phyloP scores from a whole-genome alignment of 2,888 invertebrate species.

The Meliscaeva auricollis region DNA sequence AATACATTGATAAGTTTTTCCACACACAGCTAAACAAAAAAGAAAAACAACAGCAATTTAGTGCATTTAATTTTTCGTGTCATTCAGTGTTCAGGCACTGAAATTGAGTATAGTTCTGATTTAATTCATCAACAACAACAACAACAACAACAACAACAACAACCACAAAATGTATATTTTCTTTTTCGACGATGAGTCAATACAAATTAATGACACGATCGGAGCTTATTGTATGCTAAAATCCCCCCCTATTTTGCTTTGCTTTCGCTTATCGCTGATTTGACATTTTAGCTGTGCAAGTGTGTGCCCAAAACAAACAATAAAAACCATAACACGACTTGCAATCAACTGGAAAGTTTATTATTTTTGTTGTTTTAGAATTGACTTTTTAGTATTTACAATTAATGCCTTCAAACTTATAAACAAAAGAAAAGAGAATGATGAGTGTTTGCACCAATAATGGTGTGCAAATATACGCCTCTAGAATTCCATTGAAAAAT shows the following conservation, averaged over 20 bases:
- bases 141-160: background rate
- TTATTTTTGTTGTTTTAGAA: background rate
- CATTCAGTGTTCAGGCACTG: conserved; percentile 9
- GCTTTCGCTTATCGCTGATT: background rate
- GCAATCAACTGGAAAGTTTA: conserved; percentile 25
- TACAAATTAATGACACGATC: conserved; percentile 11
- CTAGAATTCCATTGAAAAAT: conserved; percentile 22
- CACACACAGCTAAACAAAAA: background rate
- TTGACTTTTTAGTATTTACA: background rate
- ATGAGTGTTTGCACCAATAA: conserved; percentile 5
- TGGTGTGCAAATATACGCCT: conserved; percentile 18
- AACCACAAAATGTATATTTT: background rate
- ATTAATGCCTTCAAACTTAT: background rate
- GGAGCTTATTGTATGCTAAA: background rate
- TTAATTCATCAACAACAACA: conserved; percentile 10
- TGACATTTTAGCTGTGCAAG: background rate
- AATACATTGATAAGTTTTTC: conserved; percentile 6
- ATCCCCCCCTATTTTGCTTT: background rate
- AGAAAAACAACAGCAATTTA: background rate
- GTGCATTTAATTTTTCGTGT: conserved; percentile 13
- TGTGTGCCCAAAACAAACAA: conserved; percentile 1
- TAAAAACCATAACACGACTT: conserved; percentile 6
- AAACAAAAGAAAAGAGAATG: background rate
- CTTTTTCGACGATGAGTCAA: background rate
- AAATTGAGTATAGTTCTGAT: conserved; percentile 1